Evolutionary conservation across 2,113 vertebrate genomes (phyloP), one percentile per base, ranked within the genome.

Genomic region (Arvicanthis niloticus): DNA sequence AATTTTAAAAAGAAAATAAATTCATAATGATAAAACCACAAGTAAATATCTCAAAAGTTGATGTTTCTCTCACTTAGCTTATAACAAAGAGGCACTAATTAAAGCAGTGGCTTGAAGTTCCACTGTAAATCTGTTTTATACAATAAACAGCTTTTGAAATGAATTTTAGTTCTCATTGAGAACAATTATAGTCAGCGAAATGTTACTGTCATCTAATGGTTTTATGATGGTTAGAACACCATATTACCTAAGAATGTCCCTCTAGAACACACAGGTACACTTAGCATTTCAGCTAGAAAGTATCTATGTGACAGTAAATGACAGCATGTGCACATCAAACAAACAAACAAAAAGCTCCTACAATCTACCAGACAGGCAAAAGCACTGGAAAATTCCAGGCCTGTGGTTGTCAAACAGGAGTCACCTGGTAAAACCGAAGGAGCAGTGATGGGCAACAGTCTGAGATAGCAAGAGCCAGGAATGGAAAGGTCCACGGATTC

Each of bases 391-490:
- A 84, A 91, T 40, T 37, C 22, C 31, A 75, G 21, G 3, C 94
- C 37, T 26, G 56, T n/a, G 94, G 42, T 29, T 51, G 68, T 21
- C 67, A 95, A 26, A 10, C 13, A 76, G 84, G 42, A 88, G 78
- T 90, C 97, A 99, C 99, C 99, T 99, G 99, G 98, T 67, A 99
- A 98, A 94, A 99, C 99, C 29, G 98, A 73, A 45, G 88, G 21
- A 5, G 98, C 93, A 0, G 99, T 99, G 91, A 99, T 98, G 82
- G 95, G 96, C 97, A 99, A 91, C 17, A 99, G 98, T 95, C 99
- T 99, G 85, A 99, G 97, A 94, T 99, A 99, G 0, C 99, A 99
- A 65, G 98, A 97, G n/a, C 99, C 99, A 0, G 99, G 99, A 75
- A 99, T 95, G 19, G 98, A 99, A 3, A 99, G 98, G 97, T 99